These are phyloP conservation scores for Plectropomus leopardus DNA, from an alignment of 2,113 vertebrate genomes.

Conservation along the genomic window DNA sequence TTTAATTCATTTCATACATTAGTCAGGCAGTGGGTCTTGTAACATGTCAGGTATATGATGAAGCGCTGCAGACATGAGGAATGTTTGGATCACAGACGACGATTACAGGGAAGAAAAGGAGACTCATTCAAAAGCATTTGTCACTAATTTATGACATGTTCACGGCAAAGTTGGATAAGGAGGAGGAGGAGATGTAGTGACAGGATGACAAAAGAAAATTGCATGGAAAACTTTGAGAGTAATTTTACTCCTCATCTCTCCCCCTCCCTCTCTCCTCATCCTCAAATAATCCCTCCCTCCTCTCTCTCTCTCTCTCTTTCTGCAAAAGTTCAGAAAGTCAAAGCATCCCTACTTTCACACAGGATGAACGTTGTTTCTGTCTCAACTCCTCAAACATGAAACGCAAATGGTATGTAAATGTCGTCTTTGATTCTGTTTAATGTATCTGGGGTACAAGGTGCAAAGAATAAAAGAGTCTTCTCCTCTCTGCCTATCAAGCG, in stretches of 20 bases:
- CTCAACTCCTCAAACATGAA: constrained; percentile 83
- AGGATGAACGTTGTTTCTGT: constrained; percentile 72
- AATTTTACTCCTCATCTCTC: constrained; percentile 41
- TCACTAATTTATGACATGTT: constrained; percentile 62
- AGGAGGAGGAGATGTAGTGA: constrained; percentile 62
- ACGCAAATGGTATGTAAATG: constrained; percentile 84
- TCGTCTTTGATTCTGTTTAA: constrained; percentile 84
- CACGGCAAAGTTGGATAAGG: constrained; percentile 49
- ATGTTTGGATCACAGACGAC: constrained; percentile 25
- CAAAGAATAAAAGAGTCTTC: constrained; percentile 71
- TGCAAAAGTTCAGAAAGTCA: constrained; percentile 77
- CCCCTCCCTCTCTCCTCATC: constrained; percentile 44
- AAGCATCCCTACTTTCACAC: constrained; percentile 70
- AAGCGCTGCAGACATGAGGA: neutral
- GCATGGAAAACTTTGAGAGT: constrained; percentile 49
- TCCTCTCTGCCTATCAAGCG: constrained; percentile 72
- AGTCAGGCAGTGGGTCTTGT: constrained; percentile 29
- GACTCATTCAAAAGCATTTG: constrained; percentile 47
- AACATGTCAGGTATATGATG: constrained; percentile 9
- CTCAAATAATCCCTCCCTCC: constrained; percentile 46
- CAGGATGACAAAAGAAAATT: constrained; percentile 63
- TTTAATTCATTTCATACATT: constrained; percentile 2
- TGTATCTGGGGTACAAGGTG: constrained; percentile 79
- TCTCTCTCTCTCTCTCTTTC: constrained; percentile 15
- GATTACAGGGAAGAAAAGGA: constrained; percentile 36